phyloP scores from a whole-genome alignment of 2,113 vertebrate species.

The Lathamus discolor region DNA sequence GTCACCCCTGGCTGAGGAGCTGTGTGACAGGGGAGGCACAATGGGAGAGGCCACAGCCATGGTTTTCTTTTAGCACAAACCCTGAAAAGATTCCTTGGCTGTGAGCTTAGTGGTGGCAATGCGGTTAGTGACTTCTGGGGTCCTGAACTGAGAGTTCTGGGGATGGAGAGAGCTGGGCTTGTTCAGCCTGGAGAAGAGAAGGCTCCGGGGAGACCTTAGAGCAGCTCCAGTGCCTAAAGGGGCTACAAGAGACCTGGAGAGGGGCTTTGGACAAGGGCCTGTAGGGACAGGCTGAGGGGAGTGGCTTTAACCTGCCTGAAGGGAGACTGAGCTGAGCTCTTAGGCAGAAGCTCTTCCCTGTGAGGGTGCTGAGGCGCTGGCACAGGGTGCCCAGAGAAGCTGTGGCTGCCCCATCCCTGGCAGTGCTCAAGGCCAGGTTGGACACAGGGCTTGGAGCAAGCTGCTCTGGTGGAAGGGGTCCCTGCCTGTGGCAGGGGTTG shows the following conservation, averaged over 20 bases:
- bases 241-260: not conserved
- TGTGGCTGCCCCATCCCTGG: too few species aligned
- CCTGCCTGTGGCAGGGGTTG: not conserved
- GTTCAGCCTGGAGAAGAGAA: not conserved
- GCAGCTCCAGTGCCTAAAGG: not conserved
- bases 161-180: not conserved
- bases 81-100: not conserved
- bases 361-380: too few species aligned
- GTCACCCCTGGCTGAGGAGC: not conserved
- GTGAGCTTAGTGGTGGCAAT: not conserved
- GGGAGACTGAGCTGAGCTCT: too few species aligned
- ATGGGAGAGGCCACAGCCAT: not conserved
- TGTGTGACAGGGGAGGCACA: not conserved
- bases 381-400: too few species aligned
- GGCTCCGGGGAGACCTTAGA: not conserved
- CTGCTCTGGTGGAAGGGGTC: not conserved
- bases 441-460: fast-evolving
- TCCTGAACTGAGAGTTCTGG: not conserved
- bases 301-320: too few species aligned
- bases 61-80: not conserved
- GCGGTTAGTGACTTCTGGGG: not conserved
- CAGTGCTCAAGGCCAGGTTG: too few species aligned
- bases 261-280: not conserved
- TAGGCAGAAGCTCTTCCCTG: too few species aligned
- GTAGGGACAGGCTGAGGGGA: too few species aligned